Conservation (phyloP, 2,113 vertebrate species). For the Chelonoidis abingdonii region DNA sequence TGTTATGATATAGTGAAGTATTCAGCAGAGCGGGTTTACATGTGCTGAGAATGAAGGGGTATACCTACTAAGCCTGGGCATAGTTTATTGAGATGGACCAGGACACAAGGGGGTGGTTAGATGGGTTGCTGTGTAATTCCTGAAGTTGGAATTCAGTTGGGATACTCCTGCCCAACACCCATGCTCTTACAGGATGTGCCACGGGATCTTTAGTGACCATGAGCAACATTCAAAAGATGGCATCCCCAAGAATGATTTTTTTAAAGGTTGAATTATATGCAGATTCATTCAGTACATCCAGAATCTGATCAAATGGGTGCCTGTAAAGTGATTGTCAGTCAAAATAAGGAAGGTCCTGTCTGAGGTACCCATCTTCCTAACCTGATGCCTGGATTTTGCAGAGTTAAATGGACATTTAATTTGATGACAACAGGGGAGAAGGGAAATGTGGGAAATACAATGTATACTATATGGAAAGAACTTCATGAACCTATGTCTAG, state of each 20-base stretch:
- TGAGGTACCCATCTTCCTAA: neutral
- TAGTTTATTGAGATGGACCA: neutral
- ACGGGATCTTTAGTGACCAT: neutral
- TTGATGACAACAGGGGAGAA: neutral
- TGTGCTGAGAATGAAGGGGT: neutral
- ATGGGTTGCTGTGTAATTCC: neutral
- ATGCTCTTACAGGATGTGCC: neutral
- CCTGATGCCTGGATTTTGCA: neutral
- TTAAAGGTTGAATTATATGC: neutral
- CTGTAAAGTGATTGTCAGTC: accelerated
- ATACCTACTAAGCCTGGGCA: neutral
- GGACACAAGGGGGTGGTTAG: neutral
- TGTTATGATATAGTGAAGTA: neutral
- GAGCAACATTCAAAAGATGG: neutral
- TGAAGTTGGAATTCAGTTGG: neutral
- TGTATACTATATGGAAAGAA: neutral
- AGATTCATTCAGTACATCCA: neutral
- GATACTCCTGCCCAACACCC: neutral
- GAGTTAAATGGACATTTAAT: neutral
- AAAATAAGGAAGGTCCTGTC: neutral
- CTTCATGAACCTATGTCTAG: neutral
- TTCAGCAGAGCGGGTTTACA: neutral
- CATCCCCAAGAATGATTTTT: neutral
- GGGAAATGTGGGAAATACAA: neutral
- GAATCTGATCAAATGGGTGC: neutral